phyloP scores from a whole-genome alignment of 1,140 invertebrate species.

The Samia ricini region DNA sequence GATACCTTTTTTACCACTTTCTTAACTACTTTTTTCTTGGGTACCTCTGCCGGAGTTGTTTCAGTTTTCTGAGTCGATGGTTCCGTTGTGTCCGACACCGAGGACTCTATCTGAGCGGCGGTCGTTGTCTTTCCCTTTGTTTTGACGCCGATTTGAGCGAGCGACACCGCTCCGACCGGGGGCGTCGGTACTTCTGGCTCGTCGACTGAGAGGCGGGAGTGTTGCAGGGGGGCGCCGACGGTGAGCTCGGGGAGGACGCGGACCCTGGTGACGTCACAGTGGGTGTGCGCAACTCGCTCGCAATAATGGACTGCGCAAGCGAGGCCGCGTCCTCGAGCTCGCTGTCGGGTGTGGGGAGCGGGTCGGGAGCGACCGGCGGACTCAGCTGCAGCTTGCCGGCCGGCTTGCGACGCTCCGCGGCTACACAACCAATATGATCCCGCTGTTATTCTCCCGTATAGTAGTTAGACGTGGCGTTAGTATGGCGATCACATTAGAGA shows the following conservation, averaged over 20 bases:
- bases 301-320: conserved; percentile 70
- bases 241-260: conserved; percentile 29
- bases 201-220: conserved; percentile 44
- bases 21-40: conserved; percentile 65
- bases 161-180: conserved; percentile 61
- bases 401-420: conserved; percentile 68
- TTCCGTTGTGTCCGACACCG: conserved; percentile 6
- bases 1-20: conserved; percentile 67
- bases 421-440: conserved; percentile 74
- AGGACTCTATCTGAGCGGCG: conserved; percentile 10
- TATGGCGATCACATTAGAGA: conserved; percentile 77
- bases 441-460: conserved; percentile 71
- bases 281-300: conserved; percentile 61
- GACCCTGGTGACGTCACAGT: conserved; percentile 50
- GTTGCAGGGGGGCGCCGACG: conserved; percentile 23
- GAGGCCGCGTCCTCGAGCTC: conserved; percentile 72
- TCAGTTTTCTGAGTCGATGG: conserved; percentile 17
- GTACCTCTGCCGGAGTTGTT: conserved; percentile 38
- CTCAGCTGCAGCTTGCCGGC: conserved; percentile 59
- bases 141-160: conserved; percentile 68
- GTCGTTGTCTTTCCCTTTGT: conserved; percentile 32
- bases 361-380: conserved; percentile 46
- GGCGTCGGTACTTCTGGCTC: conserved; percentile 61
- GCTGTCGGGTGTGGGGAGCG: conserved; percentile 71
- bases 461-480: conserved; percentile 71